Conservation (phyloP, 2,797 vertebrate species). For the Cirrhinus molitorella region DNA sequence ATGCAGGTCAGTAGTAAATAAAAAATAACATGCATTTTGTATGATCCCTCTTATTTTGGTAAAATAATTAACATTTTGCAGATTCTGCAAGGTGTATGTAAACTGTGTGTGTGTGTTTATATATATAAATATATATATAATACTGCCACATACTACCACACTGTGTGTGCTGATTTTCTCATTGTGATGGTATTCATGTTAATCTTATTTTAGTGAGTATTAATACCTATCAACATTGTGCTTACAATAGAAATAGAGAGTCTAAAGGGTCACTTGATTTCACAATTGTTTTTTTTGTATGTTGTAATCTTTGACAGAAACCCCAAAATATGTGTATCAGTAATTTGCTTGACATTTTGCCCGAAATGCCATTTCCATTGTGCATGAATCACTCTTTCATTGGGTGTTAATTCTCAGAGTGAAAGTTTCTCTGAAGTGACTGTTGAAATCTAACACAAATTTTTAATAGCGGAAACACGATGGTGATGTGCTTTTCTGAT, state of each 20-base stretch:
- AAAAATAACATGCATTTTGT: too few species aligned
- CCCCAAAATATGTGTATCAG: conserved; percentile 8
- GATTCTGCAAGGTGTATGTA: too few species aligned
- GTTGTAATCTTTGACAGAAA: conserved; percentile 3
- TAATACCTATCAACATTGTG: not conserved
- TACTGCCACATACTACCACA: too few species aligned
- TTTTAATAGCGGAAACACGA: conserved; percentile 51
- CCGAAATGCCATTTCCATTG: not conserved
- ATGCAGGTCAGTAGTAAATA: too few species aligned
- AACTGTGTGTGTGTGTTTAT: too few species aligned
- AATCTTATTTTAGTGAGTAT: not conserved
- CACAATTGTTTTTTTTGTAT: not conserved
- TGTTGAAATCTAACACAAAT: conserved; percentile 39
- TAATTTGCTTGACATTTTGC: not conserved
- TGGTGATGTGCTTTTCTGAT: conserved; percentile 41
- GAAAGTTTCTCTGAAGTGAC: conserved; percentile 32
- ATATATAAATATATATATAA: too few species aligned
- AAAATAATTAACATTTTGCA: too few species aligned
- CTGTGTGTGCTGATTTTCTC: not conserved
- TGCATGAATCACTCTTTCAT: conserved; percentile 31
- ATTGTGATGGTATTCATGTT: not conserved
- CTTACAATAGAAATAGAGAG: not conserved
- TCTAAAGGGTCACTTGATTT: not conserved
- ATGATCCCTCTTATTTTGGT: too few species aligned
- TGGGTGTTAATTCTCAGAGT: conserved; percentile 42